phyloP scores from a whole-genome alignment of 1,140 invertebrate genomes.

The Trachelipus rathkii region DNA sequence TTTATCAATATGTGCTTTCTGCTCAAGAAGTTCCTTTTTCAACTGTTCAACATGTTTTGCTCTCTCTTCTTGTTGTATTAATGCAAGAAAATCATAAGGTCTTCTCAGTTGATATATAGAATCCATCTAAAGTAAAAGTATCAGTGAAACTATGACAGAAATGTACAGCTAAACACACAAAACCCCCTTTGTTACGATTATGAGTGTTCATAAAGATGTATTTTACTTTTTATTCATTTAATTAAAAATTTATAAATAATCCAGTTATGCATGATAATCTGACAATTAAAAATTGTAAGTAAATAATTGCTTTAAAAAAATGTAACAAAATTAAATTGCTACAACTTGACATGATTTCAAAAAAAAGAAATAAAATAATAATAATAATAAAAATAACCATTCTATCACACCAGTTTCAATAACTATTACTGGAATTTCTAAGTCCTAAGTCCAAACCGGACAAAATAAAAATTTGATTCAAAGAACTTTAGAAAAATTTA shows the following conservation, averaged over 20 bases:
- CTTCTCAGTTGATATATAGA: slow-evolving; percentile 71
- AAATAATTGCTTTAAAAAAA: too few species aligned
- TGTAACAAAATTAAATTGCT: too few species aligned
- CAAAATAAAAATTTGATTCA: too few species aligned
- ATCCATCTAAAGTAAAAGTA: slow-evolving; percentile 54
- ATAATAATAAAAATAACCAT: too few species aligned
- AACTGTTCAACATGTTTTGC: slow-evolving; percentile 61
- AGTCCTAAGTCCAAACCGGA: too few species aligned
- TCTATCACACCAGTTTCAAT: too few species aligned
- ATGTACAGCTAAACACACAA: background rate
- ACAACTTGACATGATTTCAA: too few species aligned
- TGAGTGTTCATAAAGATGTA: background rate
- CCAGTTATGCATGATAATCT: background rate
- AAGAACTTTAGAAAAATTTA: too few species aligned
- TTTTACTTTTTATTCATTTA: background rate
- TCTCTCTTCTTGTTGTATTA: slow-evolving; percentile 74
- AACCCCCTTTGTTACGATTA: slow-evolving; percentile 1
- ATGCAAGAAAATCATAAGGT: slow-evolving; percentile 72
- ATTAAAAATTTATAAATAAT: background rate
- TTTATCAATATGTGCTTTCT: slow-evolving; percentile 54
- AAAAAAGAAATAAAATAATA: too few species aligned
- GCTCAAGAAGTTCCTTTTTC: slow-evolving; percentile 61
- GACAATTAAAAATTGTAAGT: background rate
- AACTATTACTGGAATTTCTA: too few species aligned
- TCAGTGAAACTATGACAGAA: slow-evolving; percentile 13